phyloP scores from a whole-genome alignment of 1,140 invertebrate genomes.

The Dendroctonus ponderosae region DNA sequence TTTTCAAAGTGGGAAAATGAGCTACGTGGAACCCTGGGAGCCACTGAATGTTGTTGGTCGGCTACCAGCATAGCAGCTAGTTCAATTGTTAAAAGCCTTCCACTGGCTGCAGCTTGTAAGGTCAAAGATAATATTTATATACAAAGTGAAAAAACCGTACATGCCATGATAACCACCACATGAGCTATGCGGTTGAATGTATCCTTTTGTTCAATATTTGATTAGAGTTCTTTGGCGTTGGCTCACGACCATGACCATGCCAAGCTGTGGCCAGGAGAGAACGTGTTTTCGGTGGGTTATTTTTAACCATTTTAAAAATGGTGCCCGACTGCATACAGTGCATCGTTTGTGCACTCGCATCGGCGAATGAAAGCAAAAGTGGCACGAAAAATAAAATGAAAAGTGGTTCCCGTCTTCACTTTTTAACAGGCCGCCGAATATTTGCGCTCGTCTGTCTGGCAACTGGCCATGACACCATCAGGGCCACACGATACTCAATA shows the following conservation, averaged over 20 bases:
- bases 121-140: too few relatives aligned
- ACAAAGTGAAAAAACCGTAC: too few relatives aligned
- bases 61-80: too few relatives aligned
- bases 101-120: too few relatives aligned
- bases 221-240: too few relatives aligned
- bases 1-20: too few relatives aligned
- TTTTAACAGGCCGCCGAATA: slow-evolving; percentile 8
- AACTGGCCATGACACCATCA: background rate
- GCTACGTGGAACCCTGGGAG: too few relatives aligned
- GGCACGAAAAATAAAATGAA: slow-evolving; percentile 7
- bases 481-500: background rate
- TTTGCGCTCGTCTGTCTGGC: slow-evolving; percentile 2
- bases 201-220: too few relatives aligned
- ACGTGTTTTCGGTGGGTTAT: slow-evolving; percentile 15
- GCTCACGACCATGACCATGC: slow-evolving; percentile 12
- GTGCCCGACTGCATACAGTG: slow-evolving; percentile 10
- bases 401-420: slow-evolving; percentile 5
- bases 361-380: slow-evolving; percentile 17
- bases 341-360: slow-evolving; percentile 6
- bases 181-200: too few relatives aligned
- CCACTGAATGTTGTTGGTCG: too few relatives aligned
- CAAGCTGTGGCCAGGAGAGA: slow-evolving; percentile 8
- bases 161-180: too few relatives aligned
- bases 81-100: too few relatives aligned
- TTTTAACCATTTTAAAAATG: slow-evolving; percentile 18